These are phyloP conservation scores for Bergia puertoricense DNA, from an alignment of 92 coral and sea anemone genomes.

Conservation along the genomic window DNA sequence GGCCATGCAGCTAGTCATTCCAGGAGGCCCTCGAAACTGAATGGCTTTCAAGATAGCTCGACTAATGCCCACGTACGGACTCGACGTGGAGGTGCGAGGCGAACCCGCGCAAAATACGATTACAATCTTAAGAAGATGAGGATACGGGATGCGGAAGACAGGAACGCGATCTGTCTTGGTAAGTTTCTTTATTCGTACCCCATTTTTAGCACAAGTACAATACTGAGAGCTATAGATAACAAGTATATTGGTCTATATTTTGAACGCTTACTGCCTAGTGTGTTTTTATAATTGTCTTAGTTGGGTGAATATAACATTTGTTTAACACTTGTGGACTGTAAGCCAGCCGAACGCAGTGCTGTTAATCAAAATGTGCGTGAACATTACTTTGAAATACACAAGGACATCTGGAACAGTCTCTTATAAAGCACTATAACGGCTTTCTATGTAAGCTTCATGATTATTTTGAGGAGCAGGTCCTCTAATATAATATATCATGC, in stretches of 20 bases:
- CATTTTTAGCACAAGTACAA: neutral
- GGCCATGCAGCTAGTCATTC: constrained; percentile 16
- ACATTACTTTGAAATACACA: constrained; percentile 14
- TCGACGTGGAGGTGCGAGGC: constrained; percentile 68
- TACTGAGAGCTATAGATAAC: neutral
- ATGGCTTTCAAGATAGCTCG: constrained; percentile 73
- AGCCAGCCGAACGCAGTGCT: constrained; percentile 16
- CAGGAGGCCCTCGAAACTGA: constrained; percentile 79
- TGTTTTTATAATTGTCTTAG: constrained; percentile 21
- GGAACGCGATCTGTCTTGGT: constrained; percentile 91
- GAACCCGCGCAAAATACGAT: constrained; percentile 74
- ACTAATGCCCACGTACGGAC: constrained; percentile 62
- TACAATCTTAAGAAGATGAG: constrained; percentile 69
- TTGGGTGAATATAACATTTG: constrained; percentile 9
- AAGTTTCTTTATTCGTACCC: constrained; percentile 39
- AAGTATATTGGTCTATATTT: neutral
- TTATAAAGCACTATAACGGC: neutral
- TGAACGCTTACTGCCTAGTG: constrained; percentile 8
- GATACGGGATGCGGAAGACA: constrained; percentile 72
- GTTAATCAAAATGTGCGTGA: neutral
- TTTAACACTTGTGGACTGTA: constrained; percentile 13
- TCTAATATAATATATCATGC: neutral
- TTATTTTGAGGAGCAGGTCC: neutral
- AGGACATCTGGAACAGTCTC: constrained; percentile 2
- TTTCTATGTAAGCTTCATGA: constrained; percentile 18